These are phyloP conservation scores for Batillaria attramentaria DNA, from an alignment of 1,140 invertebrate genomes.

Conservation along the genomic window DNA sequence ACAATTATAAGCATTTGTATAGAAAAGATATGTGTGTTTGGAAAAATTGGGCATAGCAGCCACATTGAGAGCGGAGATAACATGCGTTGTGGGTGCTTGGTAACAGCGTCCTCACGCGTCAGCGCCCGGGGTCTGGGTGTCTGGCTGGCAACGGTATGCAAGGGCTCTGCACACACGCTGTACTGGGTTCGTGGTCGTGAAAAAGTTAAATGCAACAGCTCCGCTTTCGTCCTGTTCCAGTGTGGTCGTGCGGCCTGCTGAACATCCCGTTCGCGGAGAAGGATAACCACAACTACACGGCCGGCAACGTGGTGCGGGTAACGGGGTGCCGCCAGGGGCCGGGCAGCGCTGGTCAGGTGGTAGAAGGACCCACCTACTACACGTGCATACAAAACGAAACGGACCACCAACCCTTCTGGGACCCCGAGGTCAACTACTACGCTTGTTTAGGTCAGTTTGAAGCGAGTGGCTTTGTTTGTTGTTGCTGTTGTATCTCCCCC, in stretches of 20 bases:
- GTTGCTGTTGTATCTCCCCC: not conserved
- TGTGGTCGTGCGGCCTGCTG: constrained; percentile 46
- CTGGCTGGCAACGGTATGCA: too few species aligned
- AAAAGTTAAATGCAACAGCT: not conserved
- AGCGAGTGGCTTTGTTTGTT: not conserved
- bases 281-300: constrained; percentile 43
- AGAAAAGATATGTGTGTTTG: too few species aligned
- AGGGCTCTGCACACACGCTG: too few species aligned
- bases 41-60: too few species aligned
- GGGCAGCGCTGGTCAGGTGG: not conserved
- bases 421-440: not conserved
- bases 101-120: too few species aligned
- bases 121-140: too few species aligned
- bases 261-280: constrained; percentile 44
- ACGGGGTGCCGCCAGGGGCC: constrained; percentile 41
- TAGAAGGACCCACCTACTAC: constrained; percentile 37
- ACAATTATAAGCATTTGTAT: too few species aligned
- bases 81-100: too few species aligned
- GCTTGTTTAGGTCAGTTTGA: constrained; percentile 4
- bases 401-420: not conserved
- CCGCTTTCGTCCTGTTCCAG: constrained; percentile 12
- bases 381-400: constrained; percentile 34
- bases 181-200: too few species aligned
- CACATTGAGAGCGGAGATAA: too few species aligned
- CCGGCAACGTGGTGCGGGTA: constrained; percentile 39